Percentiles rank a stretch among this genome's conserved stretches.
These are phyloP conservation scores for Caenorhabditis panamensis DNA, from an alignment of 2,888 invertebrate genomes.

Conservation along the genomic window DNA sequence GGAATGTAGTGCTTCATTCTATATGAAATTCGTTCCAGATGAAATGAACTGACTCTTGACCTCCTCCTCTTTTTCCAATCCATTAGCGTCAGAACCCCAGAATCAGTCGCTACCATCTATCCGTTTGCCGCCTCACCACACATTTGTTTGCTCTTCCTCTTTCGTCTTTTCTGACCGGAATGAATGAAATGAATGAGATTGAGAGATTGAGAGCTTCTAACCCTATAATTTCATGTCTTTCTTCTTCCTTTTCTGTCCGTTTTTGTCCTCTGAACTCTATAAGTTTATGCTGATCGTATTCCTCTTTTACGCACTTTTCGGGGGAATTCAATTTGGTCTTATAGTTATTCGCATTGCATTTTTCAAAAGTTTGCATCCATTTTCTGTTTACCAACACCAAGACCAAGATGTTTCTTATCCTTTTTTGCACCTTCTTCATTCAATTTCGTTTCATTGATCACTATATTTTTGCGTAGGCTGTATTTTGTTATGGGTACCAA, in stretches of 20 bases:
- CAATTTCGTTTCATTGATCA: too few species aligned
- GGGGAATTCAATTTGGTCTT: background rate
- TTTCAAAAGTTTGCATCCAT: too few species aligned
- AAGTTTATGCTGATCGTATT: background rate
- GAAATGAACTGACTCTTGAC: background rate
- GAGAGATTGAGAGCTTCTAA: too few species aligned
- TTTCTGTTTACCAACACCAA: background rate
- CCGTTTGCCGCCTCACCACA: background rate
- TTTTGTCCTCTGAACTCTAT: background rate
- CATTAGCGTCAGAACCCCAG: background rate
- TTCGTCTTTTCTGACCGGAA: too few species aligned
- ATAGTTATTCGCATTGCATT: too few species aligned
- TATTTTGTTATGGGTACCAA: too few species aligned
- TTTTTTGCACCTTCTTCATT: background rate
- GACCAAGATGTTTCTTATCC: background rate
- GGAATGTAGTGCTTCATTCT: too few species aligned
- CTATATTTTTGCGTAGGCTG: too few species aligned
- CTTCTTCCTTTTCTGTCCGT: background rate
- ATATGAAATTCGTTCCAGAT: too few species aligned
- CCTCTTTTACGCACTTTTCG: too few species aligned
- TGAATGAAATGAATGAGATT: too few species aligned
- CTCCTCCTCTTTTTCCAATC: background rate
- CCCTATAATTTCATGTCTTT: background rate
- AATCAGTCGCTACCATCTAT: background rate
- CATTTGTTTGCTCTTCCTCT: background rate